Evolutionary conservation across 2,888 invertebrate species (phyloP), one percentile per base, ranked within the genome.

Genomic region (Spilosoma lubricipeda): DNA sequence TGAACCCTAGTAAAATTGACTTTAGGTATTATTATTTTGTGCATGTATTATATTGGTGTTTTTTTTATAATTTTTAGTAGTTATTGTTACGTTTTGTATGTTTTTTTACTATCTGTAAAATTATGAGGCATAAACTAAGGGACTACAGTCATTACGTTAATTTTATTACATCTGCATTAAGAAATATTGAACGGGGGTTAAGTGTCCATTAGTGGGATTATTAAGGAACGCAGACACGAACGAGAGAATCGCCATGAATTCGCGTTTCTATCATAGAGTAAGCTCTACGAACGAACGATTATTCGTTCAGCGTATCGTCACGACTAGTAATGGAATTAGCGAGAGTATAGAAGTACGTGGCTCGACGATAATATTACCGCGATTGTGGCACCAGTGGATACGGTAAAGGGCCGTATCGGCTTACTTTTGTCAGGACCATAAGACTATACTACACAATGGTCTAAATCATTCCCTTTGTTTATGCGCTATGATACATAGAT

Each of bases 61-160:
- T 45, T 67, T n/a, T 42, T 67, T 42, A 42, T 18, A 13, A 8
- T 69, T 69, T 30, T 15, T 30, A 48, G 20, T 27, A 59, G 56
- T 59, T 59, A 5, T 42, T 27, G 27, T 67, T 27, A 67, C 15
- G 18, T 67, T 42, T n/a, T 45, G 9, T 52, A 4, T 23, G 13
- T 69, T 33, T 52, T 23, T 42, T 5, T 36, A 42, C 15, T 67
- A n/a, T 56, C 15, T 39, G 5, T 39, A 70, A 56, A 69, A 27
- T 59, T 27, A 39, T 20, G 18, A 70, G 39, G 69, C 69, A 70
- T 70, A 70, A n/a, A 69, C 69, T 36, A 56, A 69, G 69, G 18
- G 33, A 36, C 15, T 3, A 0, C 15, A 15, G 13, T 56, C 23
- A 56, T n/a, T n/a, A 9, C n/a, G n/a, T 56, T 56, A 9, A 56